These are phyloP conservation scores for Drosophila leontia DNA, from an alignment of 1,140 invertebrate genomes.

Conservation along the genomic window DNA sequence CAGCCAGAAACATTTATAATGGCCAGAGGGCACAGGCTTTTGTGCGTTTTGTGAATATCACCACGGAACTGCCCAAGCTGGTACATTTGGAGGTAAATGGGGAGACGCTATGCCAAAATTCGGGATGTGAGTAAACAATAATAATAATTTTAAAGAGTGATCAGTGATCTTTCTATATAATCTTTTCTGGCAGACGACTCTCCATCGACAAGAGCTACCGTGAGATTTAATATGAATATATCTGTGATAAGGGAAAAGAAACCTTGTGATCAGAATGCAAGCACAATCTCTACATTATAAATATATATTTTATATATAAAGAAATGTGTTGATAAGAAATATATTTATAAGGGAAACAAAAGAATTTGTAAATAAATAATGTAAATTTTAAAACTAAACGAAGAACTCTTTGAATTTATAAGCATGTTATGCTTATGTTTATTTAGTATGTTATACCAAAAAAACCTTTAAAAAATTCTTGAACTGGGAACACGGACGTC, in stretches of 20 bases:
- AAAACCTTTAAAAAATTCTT: neutral
- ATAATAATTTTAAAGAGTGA: neutral
- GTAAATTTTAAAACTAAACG: neutral
- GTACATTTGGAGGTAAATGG: neutral
- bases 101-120: neutral
- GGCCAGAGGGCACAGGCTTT: neutral
- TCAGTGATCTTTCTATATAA: no score
- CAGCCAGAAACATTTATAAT: neutral
- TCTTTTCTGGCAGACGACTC: neutral
- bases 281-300: neutral
- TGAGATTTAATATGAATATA: neutral
- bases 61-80: neutral
- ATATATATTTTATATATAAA: neutral
- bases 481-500: constrained; percentile 9
- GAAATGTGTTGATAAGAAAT: neutral
- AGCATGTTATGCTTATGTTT: neutral
- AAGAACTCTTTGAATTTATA: neutral
- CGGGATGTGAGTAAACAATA: constrained; percentile 8
- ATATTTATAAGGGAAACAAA: neutral
- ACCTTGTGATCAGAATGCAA: neutral
- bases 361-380: neutral
- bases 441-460: neutral
- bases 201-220: neutral
- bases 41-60: constrained; percentile 13
- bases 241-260: neutral